phyloP scores from a whole-genome alignment of 2,888 invertebrate genomes.

The Calameuta pallipes region DNA sequence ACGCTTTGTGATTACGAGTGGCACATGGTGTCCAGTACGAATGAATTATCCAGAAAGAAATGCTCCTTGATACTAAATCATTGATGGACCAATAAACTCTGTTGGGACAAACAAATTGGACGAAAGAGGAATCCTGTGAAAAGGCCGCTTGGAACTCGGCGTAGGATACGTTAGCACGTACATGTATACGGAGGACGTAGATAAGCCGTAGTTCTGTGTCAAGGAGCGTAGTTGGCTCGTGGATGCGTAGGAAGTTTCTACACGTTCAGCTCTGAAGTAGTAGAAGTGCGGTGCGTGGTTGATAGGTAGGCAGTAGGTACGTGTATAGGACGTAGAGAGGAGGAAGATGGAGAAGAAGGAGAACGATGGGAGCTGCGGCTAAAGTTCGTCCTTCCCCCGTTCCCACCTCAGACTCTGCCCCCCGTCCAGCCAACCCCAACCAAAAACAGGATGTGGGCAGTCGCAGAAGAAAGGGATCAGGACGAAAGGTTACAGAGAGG shows the following conservation, averaged over 20 bases:
- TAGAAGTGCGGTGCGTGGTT: no score
- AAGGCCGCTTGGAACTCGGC: no score
- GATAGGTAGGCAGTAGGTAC: neutral
- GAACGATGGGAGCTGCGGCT: conserved; percentile 21
- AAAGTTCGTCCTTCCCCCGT: neutral
- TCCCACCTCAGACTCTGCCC: neutral
- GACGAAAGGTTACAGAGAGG: conserved; percentile 31
- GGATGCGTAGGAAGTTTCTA: no score
- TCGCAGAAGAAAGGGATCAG: conserved; percentile 31
- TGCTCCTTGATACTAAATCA: no score
- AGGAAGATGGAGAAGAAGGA: conserved; percentile 35
- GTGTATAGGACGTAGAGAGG: conserved; percentile 1
- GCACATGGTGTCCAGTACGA: no score
- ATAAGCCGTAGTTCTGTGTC: neutral
- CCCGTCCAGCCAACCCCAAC: conserved; percentile 16
- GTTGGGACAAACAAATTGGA: no score
- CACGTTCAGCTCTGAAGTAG: no score
- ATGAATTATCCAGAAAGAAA: no score
- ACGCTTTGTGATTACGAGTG: no score
- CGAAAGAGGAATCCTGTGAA: no score
- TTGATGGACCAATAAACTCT: no score
- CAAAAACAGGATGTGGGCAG: conserved; percentile 48
- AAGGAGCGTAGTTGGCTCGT: no score
- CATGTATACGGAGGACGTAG: neutral
- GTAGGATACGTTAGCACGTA: neutral